These are phyloP conservation scores for Eupithecia subfuscata DNA, from an alignment of 2,888 invertebrate genomes.

Conservation along the genomic window DNA sequence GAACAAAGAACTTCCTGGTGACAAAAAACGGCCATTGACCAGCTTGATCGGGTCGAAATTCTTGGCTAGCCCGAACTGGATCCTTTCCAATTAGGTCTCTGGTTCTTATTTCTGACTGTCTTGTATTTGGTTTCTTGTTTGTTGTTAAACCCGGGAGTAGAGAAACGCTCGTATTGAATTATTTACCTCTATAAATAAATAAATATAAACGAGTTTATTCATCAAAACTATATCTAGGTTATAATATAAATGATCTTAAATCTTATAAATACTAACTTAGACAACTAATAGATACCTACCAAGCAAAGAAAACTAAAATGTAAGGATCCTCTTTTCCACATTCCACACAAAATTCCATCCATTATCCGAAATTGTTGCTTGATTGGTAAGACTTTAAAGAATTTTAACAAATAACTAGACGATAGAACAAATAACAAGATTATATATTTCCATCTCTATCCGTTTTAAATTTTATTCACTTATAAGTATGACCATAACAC, in stretches of 20 bases:
- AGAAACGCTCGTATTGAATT: not conserved
- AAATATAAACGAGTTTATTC: too few relatives aligned
- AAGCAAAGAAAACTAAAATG: too few relatives aligned
- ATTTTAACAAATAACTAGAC: too few relatives aligned
- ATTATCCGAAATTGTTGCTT: not conserved
- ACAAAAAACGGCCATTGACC: conserved; percentile 38
- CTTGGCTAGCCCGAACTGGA: conserved; percentile 41
- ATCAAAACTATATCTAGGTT: not conserved
- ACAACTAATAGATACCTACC: too few relatives aligned
- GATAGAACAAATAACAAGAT: too few relatives aligned
- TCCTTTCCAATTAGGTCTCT: conserved; percentile 42
- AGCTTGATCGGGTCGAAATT: conserved; percentile 25
- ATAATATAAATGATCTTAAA: not conserved
- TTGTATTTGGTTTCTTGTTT: conserved; percentile 2
- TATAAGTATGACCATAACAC: not conserved
- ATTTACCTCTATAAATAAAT: too few relatives aligned
- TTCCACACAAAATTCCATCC: not conserved
- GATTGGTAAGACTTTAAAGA: not conserved
- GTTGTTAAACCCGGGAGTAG: not conserved
- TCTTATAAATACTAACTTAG: too few relatives aligned
- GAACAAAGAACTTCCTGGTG: conserved; percentile 23
- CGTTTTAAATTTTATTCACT: not conserved
- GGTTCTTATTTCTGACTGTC: conserved; percentile 19
- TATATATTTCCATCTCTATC: not conserved
- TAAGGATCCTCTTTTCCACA: too few relatives aligned